Percentiles rank a stretch among this genome's conserved stretches.
These are phyloP conservation scores for Yponomeuta evonymella DNA, from an alignment of 2,888 invertebrate genomes.

Conservation along the genomic window DNA sequence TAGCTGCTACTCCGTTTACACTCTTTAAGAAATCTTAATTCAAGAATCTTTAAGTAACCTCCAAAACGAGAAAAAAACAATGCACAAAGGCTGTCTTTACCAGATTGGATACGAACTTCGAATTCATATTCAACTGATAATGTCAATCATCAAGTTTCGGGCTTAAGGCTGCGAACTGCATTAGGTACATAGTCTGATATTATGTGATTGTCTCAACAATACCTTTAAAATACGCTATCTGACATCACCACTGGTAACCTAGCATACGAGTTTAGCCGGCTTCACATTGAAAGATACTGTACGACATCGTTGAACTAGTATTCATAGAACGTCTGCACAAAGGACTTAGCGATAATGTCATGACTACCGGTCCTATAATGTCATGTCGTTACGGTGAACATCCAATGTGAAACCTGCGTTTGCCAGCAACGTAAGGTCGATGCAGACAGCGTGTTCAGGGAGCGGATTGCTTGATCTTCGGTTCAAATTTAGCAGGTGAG, in stretches of 20 bases:
- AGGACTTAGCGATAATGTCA: too few relatives aligned
- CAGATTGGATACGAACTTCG: background rate
- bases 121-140: background rate
- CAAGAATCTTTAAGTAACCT: background rate
- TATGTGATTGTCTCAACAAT: background rate
- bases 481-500: conserved; percentile 54
- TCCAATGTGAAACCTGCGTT: background rate
- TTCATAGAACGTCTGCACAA: too few relatives aligned
- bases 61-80: background rate
- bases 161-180: background rate
- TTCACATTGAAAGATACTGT: background rate
- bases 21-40: background rate
- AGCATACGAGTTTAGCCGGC: background rate
- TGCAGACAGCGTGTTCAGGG: background rate
- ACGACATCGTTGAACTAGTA: too few relatives aligned
- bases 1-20: background rate
- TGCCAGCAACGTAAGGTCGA: background rate
- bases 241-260: background rate
- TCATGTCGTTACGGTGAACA: too few relatives aligned
- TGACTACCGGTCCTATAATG: too few relatives aligned
- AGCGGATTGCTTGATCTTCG: conserved; percentile 11
- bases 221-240: background rate
- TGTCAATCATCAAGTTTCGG: background rate
- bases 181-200: background rate
- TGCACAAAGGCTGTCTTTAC: background rate